Conservation (phyloP, 2,797 vertebrate species). For the Xenopus petersii region DNA sequence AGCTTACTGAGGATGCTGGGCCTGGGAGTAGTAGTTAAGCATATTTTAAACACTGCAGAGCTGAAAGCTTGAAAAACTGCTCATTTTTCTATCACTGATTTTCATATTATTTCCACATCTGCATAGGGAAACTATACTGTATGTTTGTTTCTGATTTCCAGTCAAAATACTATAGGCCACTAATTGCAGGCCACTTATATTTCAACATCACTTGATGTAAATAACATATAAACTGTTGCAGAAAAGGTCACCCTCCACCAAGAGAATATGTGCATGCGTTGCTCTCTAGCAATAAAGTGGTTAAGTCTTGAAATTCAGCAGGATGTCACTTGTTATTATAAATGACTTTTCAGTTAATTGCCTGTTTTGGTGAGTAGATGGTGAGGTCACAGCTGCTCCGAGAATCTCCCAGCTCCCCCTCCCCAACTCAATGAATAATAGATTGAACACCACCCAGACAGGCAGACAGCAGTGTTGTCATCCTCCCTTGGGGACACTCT, state of each 20-base stretch:
- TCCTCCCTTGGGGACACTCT: conserved; percentile 60
- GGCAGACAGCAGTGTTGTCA: conserved; percentile 61
- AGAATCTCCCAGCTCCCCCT: conserved; percentile 58
- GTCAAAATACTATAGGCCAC: too few species aligned
- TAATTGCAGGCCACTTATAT: too few species aligned
- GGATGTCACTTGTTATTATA: conserved; percentile 64
- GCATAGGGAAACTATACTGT: too few species aligned
- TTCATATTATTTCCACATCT: too few species aligned
- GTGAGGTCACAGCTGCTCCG: conserved; percentile 66
- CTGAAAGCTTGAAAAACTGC: too few species aligned
- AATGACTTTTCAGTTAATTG: conserved; percentile 70
- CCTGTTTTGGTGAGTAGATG: conserved; percentile 66
- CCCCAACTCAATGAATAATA: conserved; percentile 66
- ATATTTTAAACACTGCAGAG: too few species aligned
- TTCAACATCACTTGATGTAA: background rate
- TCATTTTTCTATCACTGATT: too few species aligned
- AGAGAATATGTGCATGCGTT: background rate
- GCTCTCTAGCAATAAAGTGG: conserved; percentile 44
- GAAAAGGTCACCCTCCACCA: background rate
- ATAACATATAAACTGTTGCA: conserved; percentile 1
- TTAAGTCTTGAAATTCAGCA: conserved; percentile 59
- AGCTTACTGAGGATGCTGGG: too few species aligned
- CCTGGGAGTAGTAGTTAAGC: too few species aligned
- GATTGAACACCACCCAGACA: conserved; percentile 62
- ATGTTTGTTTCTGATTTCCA: too few species aligned